These are phyloP conservation scores for Brachyopa scutellaris DNA, from an alignment of 2,888 invertebrate species.

Conservation along the genomic window DNA sequence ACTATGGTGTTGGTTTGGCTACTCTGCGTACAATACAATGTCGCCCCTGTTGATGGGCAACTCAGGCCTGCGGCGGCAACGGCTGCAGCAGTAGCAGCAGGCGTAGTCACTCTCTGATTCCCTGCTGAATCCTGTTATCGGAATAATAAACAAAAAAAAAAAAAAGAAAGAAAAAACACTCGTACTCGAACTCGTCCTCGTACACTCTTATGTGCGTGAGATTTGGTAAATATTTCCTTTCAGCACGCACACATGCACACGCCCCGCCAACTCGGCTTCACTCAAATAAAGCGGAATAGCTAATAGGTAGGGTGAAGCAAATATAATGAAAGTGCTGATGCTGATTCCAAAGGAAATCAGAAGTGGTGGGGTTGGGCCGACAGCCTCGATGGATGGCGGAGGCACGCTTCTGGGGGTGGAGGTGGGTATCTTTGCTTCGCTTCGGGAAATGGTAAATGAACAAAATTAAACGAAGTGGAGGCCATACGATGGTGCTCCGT, in stretches of 20 bases:
- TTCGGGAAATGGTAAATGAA: constrained; percentile 44
- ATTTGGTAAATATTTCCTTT: constrained; percentile 67
- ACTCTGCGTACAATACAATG: constrained; percentile 19
- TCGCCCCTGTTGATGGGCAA: neutral
- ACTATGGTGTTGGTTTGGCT: neutral
- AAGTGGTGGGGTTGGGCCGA: too few species aligned
- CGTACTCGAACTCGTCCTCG: too few species aligned
- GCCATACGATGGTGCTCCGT: constrained; percentile 14
- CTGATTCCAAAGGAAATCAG: constrained; percentile 59
- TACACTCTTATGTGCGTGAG: constrained; percentile 68
- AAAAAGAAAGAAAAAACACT: too few species aligned
- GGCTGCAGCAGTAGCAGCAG: neutral
- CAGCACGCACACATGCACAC: neutral
- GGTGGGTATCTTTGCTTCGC: constrained; percentile 3
- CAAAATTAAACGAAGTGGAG: constrained; percentile 52
- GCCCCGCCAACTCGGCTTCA: neutral
- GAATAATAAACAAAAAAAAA: constrained; percentile 72
- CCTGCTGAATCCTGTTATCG: constrained; percentile 63
- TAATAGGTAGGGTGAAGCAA: constrained; percentile 49
- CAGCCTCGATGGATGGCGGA: constrained; percentile 1
- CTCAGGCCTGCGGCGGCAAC: neutral
- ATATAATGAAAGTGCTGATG: constrained; percentile 66
- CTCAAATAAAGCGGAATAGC: constrained; percentile 55
- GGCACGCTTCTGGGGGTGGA: neutral
- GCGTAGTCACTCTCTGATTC: constrained; percentile 44